Evolutionary conservation across 2,888 invertebrate genomes (phyloP).

Genomic region (Drosophila borealis): DNA sequence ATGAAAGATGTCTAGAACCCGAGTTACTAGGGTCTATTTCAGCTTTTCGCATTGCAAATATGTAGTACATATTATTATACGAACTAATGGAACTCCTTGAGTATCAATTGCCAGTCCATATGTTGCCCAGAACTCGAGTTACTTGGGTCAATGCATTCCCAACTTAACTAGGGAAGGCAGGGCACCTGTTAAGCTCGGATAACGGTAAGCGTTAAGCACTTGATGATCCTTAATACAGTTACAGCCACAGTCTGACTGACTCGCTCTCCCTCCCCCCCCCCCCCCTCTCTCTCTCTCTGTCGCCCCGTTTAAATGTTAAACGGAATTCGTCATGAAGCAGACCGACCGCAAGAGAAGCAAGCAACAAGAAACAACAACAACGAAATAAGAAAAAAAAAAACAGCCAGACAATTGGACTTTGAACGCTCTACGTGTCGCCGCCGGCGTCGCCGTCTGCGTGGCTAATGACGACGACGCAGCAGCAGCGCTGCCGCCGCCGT

Average conservation of each 20-base stretch:
- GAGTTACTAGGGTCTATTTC: neutral
- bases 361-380: constrained; percentile 5
- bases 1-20: neutral
- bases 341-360: constrained; percentile 47
- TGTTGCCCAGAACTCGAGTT: constrained; percentile 4
- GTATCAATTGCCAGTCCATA: neutral
- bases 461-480: constrained; percentile 49
- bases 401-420: constrained; percentile 68
- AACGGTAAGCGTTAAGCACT: neutral
- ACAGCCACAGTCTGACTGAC: neutral
- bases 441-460: constrained; percentile 46
- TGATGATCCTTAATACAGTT: constrained; percentile 14
- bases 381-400: constrained; percentile 17
- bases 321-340: constrained; percentile 53
- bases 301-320: constrained; percentile 30
- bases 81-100: neutral
- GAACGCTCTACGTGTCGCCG: constrained; percentile 58
- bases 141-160: neutral
- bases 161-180: constrained; percentile 1
- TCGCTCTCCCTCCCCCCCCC: too few species aligned
- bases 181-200: neutral
- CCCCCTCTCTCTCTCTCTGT: neutral
- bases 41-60: too few species aligned
- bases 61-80: too few species aligned
- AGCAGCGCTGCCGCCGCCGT: constrained; percentile 12